Percentiles rank a stretch among this genome's conserved stretches.
phyloP scores from a whole-genome alignment of 1,140 invertebrate genomes.

The Berghia stephanieae region DNA sequence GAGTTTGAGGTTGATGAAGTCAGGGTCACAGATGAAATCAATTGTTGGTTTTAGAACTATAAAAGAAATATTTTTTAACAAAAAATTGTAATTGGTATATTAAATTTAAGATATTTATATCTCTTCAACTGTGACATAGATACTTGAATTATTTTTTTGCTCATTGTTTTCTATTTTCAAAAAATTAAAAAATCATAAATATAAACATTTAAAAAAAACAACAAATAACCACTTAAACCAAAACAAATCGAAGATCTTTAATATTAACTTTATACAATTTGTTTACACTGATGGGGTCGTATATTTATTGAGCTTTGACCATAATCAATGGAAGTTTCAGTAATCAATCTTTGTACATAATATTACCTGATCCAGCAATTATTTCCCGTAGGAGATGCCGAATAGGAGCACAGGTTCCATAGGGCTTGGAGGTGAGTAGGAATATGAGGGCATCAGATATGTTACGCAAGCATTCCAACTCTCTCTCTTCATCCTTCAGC shows the following conservation, averaged over 20 bases:
- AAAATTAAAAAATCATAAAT: not conserved
- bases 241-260: not conserved
- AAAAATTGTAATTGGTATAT: not conserved
- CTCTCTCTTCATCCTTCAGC: constrained; percentile 76
- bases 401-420: constrained; percentile 77
- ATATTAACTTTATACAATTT: not conserved
- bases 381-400: constrained; percentile 85
- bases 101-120: not conserved
- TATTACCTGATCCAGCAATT: constrained; percentile 81
- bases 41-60: constrained; percentile 84
- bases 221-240: not conserved
- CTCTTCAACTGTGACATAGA: not conserved
- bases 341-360: not conserved
- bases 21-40: constrained; percentile 85
- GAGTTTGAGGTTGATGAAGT: constrained; percentile 90
- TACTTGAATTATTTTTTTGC: not conserved
- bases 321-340: not conserved
- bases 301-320: not conserved
- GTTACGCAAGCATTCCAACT: constrained; percentile 83
- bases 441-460: constrained; percentile 84
- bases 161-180: not conserved
- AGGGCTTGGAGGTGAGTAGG: constrained; percentile 81
- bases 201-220: not conserved
- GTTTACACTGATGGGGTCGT: not conserved
- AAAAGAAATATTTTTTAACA: constrained; percentile 50